These are phyloP conservation scores for Latrodectus hesperus DNA, from an alignment of 2,888 invertebrate species.

Conservation along the genomic window DNA sequence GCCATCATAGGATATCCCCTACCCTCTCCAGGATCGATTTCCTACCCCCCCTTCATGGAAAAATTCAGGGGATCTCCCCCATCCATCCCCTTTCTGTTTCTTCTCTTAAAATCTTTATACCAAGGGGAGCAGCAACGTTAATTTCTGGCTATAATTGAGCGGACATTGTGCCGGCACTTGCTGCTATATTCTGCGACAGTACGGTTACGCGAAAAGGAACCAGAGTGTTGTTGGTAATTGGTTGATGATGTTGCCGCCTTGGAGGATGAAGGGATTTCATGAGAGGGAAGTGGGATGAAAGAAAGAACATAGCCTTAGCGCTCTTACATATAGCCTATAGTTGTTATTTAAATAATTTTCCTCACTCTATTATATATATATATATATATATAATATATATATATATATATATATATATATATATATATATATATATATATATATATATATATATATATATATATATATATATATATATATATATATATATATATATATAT, in stretches of 20 bases:
- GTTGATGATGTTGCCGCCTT: neutral
- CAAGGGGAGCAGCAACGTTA: conserved; percentile 32
- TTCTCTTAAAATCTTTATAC: conserved; percentile 30
- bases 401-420: too few relatives aligned
- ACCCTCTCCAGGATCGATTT: conserved; percentile 43
- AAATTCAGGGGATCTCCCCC: neutral
- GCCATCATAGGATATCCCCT: conserved; percentile 43
- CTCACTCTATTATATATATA: too few relatives aligned
- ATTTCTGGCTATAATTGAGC: conserved; percentile 59
- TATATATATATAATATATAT: too few relatives aligned
- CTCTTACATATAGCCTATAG: too few relatives aligned
- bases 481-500: too few relatives aligned
- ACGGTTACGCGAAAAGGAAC: conserved; percentile 10
- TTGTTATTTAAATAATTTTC: too few relatives aligned
- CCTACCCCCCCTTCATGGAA: neutral
- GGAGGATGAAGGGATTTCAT: neutral
- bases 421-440: too few relatives aligned
- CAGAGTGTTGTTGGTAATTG: conserved; percentile 32
- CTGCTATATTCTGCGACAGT: conserved; percentile 10
- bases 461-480: too few relatives aligned
- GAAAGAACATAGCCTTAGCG: too few relatives aligned
- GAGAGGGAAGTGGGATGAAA: too few relatives aligned
- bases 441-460: too few relatives aligned
- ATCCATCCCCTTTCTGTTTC: neutral
- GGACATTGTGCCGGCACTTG: conserved; percentile 39